Base-by-base conservation (phyloP, 2,113 vertebrate species). In the Stigmatopora nigra region DNA sequence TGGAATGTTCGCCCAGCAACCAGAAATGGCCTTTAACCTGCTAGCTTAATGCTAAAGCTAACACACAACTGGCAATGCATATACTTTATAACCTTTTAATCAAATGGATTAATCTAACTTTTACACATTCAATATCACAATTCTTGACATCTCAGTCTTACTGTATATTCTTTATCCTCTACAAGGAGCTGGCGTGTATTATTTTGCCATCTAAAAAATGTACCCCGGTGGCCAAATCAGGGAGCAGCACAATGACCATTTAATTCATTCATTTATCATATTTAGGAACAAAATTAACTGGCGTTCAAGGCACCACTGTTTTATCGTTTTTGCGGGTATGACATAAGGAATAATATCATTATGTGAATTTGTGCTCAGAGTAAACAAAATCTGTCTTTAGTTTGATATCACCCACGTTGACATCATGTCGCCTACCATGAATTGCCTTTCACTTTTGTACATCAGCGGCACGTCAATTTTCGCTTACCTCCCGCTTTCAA, bases 341-440 rank as follows among this genome's bases (percentile, higher is more conserved):
- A 74, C 8, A 12, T 10, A 22, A 65, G 20, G 35, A 25, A 36
- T 51, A 25, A 36, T 51, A 67, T 64, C 17, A 61, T 53, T 59
- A 31, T 7, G 46, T 61, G 49, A 56, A 69, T 57, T 49, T 72
- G 25, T 67, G 64, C 59, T 53, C 47, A 48, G 76, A 76, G 60
- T 49, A 65, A 58, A 68, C 65, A 76, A 67, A 65, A 64, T 4
- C 9, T 63, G 58, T 73, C 63, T 60, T 70, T 55, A 47, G 44
- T 63, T 63, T 45, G 8, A 57, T n/a, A 3, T 8, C 63, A 69
- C 5, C 58, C 65, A 63, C 56, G 75, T 68, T 55, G 53, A 73
- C 63, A 80, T 59, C 11, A 25, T 22, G 62, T 76, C 79, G 82
- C 82, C 79, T 83, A 72, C 78, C 75, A 69, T 58, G n/a, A 79